Percentiles rank a stretch among this genome's conserved stretches.
Conservation (phyloP, 2,797 vertebrate genomes). For the Threskiornis aethiopicus region DNA sequence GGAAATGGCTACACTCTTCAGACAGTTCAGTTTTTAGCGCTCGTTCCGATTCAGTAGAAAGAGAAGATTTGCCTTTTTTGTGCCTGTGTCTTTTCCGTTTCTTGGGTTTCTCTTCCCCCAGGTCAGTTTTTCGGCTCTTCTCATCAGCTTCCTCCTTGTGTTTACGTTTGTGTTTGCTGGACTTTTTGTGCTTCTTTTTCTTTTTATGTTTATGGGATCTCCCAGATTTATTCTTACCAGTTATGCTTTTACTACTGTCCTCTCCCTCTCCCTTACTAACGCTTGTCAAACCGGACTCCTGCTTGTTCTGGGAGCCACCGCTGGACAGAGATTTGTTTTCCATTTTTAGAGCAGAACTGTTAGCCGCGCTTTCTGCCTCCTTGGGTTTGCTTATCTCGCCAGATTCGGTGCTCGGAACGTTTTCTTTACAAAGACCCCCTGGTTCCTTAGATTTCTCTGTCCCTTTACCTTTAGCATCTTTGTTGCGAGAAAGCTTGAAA, state of each 20-base stretch:
- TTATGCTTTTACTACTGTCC: slow-evolving; percentile 69
- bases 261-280: slow-evolving; percentile 56
- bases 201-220: slow-evolving; percentile 90
- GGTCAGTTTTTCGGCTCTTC: slow-evolving; percentile 77
- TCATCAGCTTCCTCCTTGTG: slow-evolving; percentile 84
- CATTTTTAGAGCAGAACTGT: slow-evolving; percentile 39
- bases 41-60: slow-evolving; percentile 55
- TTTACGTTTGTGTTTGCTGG: slow-evolving; percentile 85
- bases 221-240: slow-evolving; percentile 62
- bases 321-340: slow-evolving; percentile 68
- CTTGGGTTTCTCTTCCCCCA: slow-evolving; percentile 85
- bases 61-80: slow-evolving; percentile 86
- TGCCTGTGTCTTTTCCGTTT: slow-evolving; percentile 94
- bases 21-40: slow-evolving; percentile 57
- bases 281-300: neutral
- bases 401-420: neutral
- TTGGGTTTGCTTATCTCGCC: slow-evolving; percentile 41
- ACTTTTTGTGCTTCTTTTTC: slow-evolving; percentile 98
- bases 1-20: slow-evolving; percentile 75
- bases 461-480: slow-evolving; percentile 77
- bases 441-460: slow-evolving; percentile 72
- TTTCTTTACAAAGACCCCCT: slow-evolving; percentile 57
- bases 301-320: slow-evolving; percentile 62
- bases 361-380: slow-evolving; percentile 9
- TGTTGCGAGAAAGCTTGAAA: slow-evolving; percentile 95